Conservation (phyloP, 1,140 invertebrate species). For the Lepidurus apus region DNA sequence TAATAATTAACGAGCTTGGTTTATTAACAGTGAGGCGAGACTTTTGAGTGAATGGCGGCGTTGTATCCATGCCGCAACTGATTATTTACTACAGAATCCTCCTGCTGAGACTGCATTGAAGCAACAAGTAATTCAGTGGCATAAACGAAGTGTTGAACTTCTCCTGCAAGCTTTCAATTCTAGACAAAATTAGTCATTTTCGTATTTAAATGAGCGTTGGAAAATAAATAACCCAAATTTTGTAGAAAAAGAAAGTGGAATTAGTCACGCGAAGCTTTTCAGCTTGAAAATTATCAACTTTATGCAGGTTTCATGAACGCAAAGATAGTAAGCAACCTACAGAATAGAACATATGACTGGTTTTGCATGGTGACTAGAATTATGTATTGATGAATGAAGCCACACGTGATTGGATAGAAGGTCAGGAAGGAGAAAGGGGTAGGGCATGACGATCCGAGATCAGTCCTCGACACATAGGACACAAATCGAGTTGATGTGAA, state of each 20-base stretch:
- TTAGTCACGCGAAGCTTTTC: too few relatives aligned
- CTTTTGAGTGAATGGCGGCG: conserved; percentile 48
- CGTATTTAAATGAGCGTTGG: too few relatives aligned
- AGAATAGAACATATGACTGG: too few relatives aligned
- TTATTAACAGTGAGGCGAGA: conserved; percentile 44
- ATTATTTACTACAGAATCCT: conserved; percentile 27
- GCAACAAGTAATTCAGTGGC: not conserved
- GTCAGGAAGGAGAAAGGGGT: not conserved
- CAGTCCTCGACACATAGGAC: conserved; percentile 76
- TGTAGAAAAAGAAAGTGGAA: too few relatives aligned
- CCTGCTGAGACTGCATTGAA: not conserved
- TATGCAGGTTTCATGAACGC: too few relatives aligned
- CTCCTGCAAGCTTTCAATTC: not conserved
- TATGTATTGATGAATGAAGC: conserved; percentile 1
- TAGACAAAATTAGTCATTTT: not conserved
- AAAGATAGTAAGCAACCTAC: too few relatives aligned
- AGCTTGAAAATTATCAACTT: too few relatives aligned
- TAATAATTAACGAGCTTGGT: not conserved
- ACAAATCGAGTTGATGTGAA: conserved; percentile 67
- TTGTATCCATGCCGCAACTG: conserved; percentile 41
- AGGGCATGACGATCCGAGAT: conserved; percentile 48
- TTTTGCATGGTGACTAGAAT: not conserved
- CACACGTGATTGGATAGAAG: conserved; percentile 3
- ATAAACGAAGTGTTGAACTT: not conserved
- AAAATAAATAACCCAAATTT: too few relatives aligned